Evolutionary conservation across 2,113 vertebrate species (phyloP).

Genomic region (Ibidorhyncha struthersii): DNA sequence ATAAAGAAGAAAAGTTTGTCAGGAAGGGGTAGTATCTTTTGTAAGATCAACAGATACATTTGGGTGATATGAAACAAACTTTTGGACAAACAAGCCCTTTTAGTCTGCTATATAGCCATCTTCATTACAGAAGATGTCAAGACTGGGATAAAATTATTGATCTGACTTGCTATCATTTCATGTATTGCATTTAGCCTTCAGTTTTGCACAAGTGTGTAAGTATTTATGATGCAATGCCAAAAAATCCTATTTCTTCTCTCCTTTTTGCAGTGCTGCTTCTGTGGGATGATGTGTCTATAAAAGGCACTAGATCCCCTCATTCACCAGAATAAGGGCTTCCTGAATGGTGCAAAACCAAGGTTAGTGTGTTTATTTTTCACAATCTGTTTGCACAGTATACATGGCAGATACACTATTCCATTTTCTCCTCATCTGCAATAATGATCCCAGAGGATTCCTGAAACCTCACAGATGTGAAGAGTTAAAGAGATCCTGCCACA

Average conservation of each 20-base stretch:
- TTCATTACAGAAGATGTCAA: neutral
- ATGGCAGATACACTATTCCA: neutral
- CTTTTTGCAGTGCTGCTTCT: neutral
- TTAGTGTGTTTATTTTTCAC: neutral
- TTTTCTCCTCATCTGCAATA: neutral
- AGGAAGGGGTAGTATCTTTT: neutral
- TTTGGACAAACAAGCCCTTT: neutral
- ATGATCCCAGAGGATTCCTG: neutral
- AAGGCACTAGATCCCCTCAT: neutral
- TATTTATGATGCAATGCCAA: neutral
- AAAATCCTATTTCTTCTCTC: neutral
- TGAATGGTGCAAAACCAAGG: neutral
- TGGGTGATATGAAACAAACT: neutral
- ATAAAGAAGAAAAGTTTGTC: neutral
- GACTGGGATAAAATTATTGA: neutral
- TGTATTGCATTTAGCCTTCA: neutral
- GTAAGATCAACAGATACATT: neutral
- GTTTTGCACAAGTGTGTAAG: neutral
- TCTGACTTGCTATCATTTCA: neutral
- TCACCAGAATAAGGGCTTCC: neutral
- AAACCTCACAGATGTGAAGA: neutral
- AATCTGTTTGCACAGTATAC: neutral
- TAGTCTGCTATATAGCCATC: neutral
- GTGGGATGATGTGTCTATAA: neutral
- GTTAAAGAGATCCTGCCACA: neutral